Conservation (phyloP, 2,888 invertebrate genomes). For the Phasia obesa region DNA sequence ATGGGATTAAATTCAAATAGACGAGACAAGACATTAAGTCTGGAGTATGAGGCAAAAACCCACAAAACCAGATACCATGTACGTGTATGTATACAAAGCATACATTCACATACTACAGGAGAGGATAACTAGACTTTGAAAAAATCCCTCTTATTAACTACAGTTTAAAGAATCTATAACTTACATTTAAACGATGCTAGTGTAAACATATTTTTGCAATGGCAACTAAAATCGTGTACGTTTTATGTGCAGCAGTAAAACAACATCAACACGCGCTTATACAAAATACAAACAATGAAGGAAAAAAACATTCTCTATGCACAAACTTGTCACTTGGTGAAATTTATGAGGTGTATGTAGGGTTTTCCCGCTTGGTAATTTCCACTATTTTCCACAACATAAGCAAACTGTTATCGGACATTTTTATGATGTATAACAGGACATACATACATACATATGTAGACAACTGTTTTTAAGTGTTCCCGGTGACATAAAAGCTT, state of each 20-base stretch:
- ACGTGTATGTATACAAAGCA: too few relatives aligned
- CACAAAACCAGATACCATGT: constrained; percentile 33
- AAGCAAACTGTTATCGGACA: too few relatives aligned
- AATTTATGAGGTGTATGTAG: neutral
- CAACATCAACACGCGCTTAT: constrained; percentile 50
- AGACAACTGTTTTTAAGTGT: too few relatives aligned
- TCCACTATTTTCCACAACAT: too few relatives aligned
- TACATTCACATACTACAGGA: constrained; percentile 20
- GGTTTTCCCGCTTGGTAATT: too few relatives aligned
- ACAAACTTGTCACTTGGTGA: neutral
- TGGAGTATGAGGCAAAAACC: constrained; percentile 44
- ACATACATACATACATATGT: too few relatives aligned
- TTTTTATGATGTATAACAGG: too few relatives aligned
- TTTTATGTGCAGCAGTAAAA: constrained; percentile 22
- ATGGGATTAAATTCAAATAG: constrained; percentile 61
- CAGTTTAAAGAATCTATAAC: neutral
- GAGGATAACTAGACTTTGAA: neutral
- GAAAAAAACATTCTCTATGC: constrained; percentile 28
- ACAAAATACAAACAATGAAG: too few relatives aligned
- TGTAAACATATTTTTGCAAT: constrained; percentile 8
- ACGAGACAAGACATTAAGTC: constrained; percentile 62
- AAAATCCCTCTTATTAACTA: neutral
- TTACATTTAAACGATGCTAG: constrained; percentile 10
- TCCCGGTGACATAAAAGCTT: too few relatives aligned
- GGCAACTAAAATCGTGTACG: constrained; percentile 29